Base-by-base conservation (phyloP, 1,140 invertebrate genomes). In the Gryllus bimaculatus region DNA sequence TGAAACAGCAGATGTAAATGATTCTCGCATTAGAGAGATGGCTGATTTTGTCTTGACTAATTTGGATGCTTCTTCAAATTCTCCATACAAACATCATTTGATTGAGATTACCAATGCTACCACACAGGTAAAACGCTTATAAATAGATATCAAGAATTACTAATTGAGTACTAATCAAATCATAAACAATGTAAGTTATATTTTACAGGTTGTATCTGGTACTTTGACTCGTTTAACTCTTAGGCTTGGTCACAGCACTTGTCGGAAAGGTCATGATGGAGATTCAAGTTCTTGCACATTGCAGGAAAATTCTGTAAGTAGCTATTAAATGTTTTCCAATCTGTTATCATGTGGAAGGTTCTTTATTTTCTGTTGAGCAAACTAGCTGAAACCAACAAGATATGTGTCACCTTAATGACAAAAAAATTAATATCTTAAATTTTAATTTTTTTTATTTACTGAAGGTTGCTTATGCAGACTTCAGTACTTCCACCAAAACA, bases 181-280 rank as follows among this genome's bases (percentile, higher is more conserved):
- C 1, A 39, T 39, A 39, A 39, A 39, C 26, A 39, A 39, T 39
- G 5, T 2, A 39, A 39, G 1, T 39, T 39, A 39, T 39, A 39
- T 39, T 39, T 76, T 20, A 3, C 48, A 79, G 78, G 21, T 79
- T 15, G 78, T 79, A 18, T 13, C 78, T 18, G 78, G 78, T 39
- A 10, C 20, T 20, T 12, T 75, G 47, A 15, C 12, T 8, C 78
- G 47, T 54, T 75, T 80, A 48, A 78, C 47, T 47, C 20, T 84
- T 21, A 81, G 82, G 79, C 12, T 83, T 21, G 83, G 82, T 5
- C 82, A 81, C 78, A 83, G 81, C 1, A 78, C 73, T 26, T 84
- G 83, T 74, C 39, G 81, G 20, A 83, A 84, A 48, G 75, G 78
- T 8, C 78, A 78, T 12, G 81, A 80, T 78, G 47, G 77, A 15